Evolutionary conservation across 2,797 vertebrate genomes (phyloP).

Genomic region (Otus scops): DNA sequence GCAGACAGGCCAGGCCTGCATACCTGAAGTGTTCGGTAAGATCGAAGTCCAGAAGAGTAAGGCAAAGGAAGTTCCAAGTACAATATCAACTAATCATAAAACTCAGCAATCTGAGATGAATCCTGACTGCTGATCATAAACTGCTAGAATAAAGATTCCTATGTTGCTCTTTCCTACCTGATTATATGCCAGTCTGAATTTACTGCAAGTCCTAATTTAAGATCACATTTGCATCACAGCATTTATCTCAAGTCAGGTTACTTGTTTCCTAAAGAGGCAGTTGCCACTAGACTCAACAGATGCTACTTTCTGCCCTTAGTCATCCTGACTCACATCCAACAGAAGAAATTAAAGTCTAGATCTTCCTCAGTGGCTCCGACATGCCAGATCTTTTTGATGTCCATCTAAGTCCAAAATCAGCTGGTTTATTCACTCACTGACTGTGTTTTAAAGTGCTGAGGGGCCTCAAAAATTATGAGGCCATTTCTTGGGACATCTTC

Average conservation of each 20-base stretch:
- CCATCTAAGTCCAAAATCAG: neutral
- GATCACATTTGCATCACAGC: neutral
- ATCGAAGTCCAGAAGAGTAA: neutral
- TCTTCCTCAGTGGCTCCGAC: neutral
- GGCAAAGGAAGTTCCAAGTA: neutral
- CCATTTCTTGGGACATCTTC: neutral
- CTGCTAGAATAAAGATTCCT: neutral
- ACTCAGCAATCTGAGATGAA: neutral
- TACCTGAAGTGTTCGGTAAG: neutral
- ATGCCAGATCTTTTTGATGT: neutral
- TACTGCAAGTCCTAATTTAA: neutral
- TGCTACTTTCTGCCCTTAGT: neutral
- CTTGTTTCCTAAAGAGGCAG: neutral
- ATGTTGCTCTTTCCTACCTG: neutral
- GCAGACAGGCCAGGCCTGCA: neutral
- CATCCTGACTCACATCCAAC: neutral
- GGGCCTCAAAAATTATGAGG: neutral
- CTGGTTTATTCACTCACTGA: neutral
- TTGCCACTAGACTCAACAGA: neutral
- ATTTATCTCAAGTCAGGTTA: neutral
- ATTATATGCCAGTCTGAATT: neutral
- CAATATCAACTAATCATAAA: neutral
- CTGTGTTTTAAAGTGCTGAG: neutral
- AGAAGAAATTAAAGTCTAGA: neutral
- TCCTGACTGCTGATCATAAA: neutral